Conservation (phyloP, 2,113 vertebrate genomes). For the Siniperca knerii region DNA sequence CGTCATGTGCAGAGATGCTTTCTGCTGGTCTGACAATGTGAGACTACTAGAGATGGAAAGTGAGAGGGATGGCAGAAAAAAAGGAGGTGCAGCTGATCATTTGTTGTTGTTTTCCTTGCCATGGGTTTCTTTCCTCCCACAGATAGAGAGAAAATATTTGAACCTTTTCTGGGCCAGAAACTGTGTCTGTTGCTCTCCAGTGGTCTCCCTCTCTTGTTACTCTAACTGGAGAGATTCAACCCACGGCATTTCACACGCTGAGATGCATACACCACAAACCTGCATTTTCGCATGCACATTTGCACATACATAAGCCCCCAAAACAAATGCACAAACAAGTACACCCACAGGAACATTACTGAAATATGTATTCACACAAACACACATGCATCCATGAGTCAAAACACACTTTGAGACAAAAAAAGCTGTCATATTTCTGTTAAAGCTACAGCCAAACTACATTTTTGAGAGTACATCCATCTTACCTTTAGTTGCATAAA, state of each 20-base stretch:
- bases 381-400: background rate
- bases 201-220: slow-evolving; percentile 60
- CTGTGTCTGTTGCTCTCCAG: slow-evolving; percentile 63
- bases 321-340: slow-evolving; percentile 56
- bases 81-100: slow-evolving; percentile 48
- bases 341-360: slow-evolving; percentile 18
- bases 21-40: slow-evolving; percentile 56
- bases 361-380: slow-evolving; percentile 52
- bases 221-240: slow-evolving; percentile 53
- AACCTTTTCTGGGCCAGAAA: slow-evolving; percentile 63
- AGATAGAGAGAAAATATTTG: slow-evolving; percentile 59
- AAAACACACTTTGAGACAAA: slow-evolving; percentile 8
- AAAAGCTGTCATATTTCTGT: slow-evolving; percentile 19
- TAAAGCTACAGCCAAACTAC: slow-evolving; percentile 1
- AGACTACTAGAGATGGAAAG: slow-evolving; percentile 42
- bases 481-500: slow-evolving; percentile 19
- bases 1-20: slow-evolving; percentile 32
- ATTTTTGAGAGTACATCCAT: slow-evolving; percentile 1
- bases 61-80: slow-evolving; percentile 23
- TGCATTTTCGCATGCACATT: slow-evolving; percentile 45
- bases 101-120: slow-evolving; percentile 66
- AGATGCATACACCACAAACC: slow-evolving; percentile 54
- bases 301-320: slow-evolving; percentile 29
- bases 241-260: slow-evolving; percentile 45
- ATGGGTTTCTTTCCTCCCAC: slow-evolving; percentile 49